phyloP scores from a whole-genome alignment of 2,888 invertebrate species.

The Cantharis rustica region DNA sequence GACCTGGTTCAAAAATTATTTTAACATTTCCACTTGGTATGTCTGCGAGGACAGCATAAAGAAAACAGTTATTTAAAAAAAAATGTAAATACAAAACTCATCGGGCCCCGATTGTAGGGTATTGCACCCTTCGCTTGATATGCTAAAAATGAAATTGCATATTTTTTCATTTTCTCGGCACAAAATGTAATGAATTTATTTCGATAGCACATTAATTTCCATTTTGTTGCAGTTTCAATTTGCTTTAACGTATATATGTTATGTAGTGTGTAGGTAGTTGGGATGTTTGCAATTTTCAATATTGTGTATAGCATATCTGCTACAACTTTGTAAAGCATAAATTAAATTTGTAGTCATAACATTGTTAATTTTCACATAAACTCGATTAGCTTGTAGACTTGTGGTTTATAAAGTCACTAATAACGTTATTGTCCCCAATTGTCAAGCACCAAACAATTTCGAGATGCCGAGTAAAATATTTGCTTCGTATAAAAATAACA shows the following conservation, averaged over 20 bases:
- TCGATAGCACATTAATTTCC: neutral
- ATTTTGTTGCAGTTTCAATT: conserved; percentile 4
- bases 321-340: conserved; percentile 22
- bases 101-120: neutral
- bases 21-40: too few species aligned
- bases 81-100: neutral
- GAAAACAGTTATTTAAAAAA: too few species aligned
- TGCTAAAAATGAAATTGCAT: neutral
- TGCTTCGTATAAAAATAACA: neutral
- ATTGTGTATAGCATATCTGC: neutral
- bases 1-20: too few species aligned
- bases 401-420: conserved; percentile 12
- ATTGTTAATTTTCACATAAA: conserved; percentile 23
- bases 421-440: neutral
- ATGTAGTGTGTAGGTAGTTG: conserved; percentile 8
- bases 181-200: neutral
- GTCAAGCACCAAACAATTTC: neutral
- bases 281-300: conserved; percentile 13
- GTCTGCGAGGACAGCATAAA: too few species aligned
- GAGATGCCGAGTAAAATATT: neutral
- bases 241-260: conserved; percentile 4
- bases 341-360: conserved; percentile 22
- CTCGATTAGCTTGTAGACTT: conserved; percentile 19
- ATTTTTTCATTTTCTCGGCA: neutral
- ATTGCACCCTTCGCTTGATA: neutral